Conservation (phyloP, 1,140 invertebrate species). For the Nephila pilipes region DNA sequence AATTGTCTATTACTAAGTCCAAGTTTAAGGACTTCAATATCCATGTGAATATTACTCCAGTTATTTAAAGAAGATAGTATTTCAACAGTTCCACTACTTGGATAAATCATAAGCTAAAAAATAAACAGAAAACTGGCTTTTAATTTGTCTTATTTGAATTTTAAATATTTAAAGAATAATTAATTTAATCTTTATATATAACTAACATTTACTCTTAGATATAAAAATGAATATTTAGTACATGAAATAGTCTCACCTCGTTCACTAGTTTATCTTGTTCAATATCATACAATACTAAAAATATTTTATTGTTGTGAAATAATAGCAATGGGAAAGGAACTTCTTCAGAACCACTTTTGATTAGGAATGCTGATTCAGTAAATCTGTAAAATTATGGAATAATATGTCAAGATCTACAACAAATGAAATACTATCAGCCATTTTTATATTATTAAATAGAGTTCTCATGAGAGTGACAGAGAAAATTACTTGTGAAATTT, state of each 20-base stretch:
- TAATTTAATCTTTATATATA: no score
- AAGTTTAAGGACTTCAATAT: conserved; percentile 77
- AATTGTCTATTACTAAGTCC: conserved; percentile 81
- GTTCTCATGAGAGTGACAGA: no score
- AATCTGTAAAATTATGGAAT: background rate
- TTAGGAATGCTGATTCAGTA: background rate
- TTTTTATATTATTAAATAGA: no score
- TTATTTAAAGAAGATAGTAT: conserved; percentile 58
- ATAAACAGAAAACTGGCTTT: background rate
- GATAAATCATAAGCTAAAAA: conserved; percentile 73
- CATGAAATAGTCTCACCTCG: conserved; percentile 33
- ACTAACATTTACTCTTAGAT: no score
- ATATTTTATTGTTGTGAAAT: conserved; percentile 45
- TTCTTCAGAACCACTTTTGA: conserved; percentile 68
- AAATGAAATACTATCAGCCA: no score
- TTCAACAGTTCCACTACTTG: conserved; percentile 63
- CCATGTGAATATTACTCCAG: conserved; percentile 77
- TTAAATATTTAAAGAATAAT: no score
- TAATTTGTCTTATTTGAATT: no score
- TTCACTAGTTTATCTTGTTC: conserved; percentile 73
- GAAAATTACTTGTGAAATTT: no score
- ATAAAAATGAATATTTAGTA: background rate
- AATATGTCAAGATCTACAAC: no score
- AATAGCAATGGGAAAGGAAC: conserved; percentile 63
- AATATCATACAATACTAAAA: conserved; percentile 59